Percentiles rank a stretch among this genome's conserved stretches.
These are phyloP conservation scores for Tetanocera ferruginea DNA, from an alignment of 2,888 invertebrate species.

Conservation along the genomic window DNA sequence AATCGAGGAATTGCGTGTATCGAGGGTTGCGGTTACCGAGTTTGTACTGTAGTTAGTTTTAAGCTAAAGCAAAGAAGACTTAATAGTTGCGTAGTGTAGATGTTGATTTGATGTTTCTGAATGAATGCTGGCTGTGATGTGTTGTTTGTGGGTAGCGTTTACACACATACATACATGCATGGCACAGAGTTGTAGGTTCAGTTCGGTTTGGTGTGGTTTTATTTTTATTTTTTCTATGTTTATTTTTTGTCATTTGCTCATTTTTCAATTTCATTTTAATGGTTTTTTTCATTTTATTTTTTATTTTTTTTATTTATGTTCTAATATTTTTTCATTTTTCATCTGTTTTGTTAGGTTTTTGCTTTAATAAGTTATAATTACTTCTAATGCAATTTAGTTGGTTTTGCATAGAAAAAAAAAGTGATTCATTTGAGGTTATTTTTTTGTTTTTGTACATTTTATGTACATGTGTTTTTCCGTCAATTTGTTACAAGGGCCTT, in stretches of 20 bases:
- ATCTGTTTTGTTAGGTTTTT: conserved; percentile 47
- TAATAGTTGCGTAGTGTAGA: not conserved
- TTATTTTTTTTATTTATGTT: not conserved
- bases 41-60: no score
- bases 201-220: not conserved
- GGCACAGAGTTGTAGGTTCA: not conserved
- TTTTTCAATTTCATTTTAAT: conserved; percentile 7
- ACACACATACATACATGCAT: no score
- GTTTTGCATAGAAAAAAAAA: conserved; percentile 37
- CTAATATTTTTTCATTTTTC: not conserved
- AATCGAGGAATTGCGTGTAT: no score
- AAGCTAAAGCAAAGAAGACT: not conserved
- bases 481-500: conserved; percentile 47
- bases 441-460: conserved; percentile 23
- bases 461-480: not conserved
- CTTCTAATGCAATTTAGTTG: conserved; percentile 66
- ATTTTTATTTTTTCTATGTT: not conserved
- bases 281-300: not conserved
- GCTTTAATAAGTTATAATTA: conserved; percentile 65
- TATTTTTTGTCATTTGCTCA: not conserved
- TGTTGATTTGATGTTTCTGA: conserved; percentile 24
- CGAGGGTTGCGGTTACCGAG: no score
- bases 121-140: conserved; percentile 9
- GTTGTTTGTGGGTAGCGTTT: not conserved
- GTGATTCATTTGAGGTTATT: conserved; percentile 43